Conservation (phyloP, 2,113 vertebrate species). For the Chelonoidis abingdonii region DNA sequence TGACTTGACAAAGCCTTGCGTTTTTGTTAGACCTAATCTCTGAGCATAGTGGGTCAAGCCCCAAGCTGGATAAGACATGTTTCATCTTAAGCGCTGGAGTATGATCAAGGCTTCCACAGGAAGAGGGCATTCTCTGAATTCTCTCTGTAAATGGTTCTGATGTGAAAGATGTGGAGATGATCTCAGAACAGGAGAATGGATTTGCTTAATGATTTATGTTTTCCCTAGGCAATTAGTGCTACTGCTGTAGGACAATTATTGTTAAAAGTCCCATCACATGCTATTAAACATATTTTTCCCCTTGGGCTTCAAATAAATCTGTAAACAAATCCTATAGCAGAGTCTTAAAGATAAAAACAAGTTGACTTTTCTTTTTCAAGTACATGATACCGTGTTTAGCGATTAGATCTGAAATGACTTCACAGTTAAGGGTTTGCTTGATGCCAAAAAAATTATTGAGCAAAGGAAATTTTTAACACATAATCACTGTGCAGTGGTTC, state of each 20-base stretch:
- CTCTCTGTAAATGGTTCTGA: not conserved
- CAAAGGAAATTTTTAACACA: not conserved
- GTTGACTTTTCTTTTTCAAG: not conserved
- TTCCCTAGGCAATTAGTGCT: not conserved
- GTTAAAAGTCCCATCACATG: not conserved
- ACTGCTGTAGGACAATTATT: not conserved
- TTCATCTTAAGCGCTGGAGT: not conserved
- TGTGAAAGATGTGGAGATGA: not conserved
- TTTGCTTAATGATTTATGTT: not conserved
- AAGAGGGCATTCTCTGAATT: not conserved
- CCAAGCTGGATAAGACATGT: not conserved
- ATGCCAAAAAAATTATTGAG: not conserved
- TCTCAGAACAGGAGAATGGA: not conserved
- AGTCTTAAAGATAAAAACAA: not conserved
- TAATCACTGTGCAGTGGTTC: not conserved
- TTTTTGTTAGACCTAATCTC: not conserved
- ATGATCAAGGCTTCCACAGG: not conserved
- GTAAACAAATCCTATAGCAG: not conserved
- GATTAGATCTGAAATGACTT: not conserved
- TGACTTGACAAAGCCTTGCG: not conserved
- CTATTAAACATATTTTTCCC: not conserved
- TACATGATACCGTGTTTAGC: not conserved
- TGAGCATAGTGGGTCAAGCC: not conserved
- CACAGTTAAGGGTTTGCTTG: not conserved
- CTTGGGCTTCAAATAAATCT: not conserved